phyloP scores from a whole-genome alignment of 2,888 invertebrate genomes.

The Pseudolycoriella hygida region DNA sequence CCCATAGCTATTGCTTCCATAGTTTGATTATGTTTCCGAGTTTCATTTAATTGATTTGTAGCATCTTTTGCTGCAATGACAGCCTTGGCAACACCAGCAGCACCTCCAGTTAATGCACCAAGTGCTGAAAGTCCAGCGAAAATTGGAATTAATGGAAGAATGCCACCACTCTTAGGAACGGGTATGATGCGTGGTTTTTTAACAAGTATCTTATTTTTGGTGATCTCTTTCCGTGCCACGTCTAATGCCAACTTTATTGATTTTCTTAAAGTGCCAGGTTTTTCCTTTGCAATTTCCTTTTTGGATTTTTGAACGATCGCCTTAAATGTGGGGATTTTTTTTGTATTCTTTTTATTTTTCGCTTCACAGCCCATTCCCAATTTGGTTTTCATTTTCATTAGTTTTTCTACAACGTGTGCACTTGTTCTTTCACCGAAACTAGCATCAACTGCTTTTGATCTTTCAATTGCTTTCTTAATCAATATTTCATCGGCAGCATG shows the following conservation, averaged over 20 bases:
- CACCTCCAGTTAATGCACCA: conserved; percentile 21
- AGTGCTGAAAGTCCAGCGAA: conserved; percentile 20
- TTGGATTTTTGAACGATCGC: neutral
- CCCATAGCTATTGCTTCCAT: conserved; percentile 23
- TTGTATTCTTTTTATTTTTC: conserved; percentile 2
- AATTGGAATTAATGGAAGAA: conserved; percentile 20
- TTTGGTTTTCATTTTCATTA: conserved; percentile 12
- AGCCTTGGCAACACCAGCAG: conserved; percentile 19
- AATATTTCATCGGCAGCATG: conserved; percentile 7
- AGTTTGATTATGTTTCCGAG: conserved; percentile 18
- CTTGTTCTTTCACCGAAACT: conserved; percentile 9
- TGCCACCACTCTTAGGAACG: conserved; percentile 19
- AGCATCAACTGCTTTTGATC: conserved; percentile 10
- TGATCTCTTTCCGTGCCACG: neutral
- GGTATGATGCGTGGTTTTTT: conserved; percentile 16
- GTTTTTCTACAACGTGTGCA: conserved; percentile 9
- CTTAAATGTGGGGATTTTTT: neutral
- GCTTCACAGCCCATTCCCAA: conserved; percentile 10
- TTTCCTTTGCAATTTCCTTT: neutral
- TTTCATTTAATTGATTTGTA: conserved; percentile 17
- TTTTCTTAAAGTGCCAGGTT: neutral
- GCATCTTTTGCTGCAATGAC: conserved; percentile 19
- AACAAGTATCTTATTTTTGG: neutral
- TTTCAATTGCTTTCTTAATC: conserved; percentile 8
- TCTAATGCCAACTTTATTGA: neutral